These are phyloP conservation scores for Intellagama lesueurii DNA, from an alignment of 2,797 vertebrate genomes.

Conservation along the genomic window DNA sequence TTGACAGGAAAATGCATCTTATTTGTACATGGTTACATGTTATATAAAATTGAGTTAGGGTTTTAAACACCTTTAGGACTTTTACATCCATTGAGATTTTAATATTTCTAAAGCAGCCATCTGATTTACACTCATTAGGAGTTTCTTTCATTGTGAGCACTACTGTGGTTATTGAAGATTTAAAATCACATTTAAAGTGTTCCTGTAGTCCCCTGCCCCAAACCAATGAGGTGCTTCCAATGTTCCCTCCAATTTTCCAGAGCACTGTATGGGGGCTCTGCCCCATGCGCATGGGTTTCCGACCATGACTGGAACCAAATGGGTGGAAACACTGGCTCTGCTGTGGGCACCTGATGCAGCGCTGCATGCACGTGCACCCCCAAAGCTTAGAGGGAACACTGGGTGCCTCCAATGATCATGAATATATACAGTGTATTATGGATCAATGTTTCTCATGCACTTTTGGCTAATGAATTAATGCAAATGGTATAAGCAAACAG, in stretches of 20 bases:
- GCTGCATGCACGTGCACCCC: no score
- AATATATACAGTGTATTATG: slow-evolving; percentile 64
- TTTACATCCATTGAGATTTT: slow-evolving; percentile 81
- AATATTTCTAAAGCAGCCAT: slow-evolving; percentile 81
- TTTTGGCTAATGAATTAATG: slow-evolving; percentile 60
- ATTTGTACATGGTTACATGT: slow-evolving; percentile 26
- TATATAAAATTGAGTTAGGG: neutral
- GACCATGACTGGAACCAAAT: no score
- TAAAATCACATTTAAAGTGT: slow-evolving; percentile 78
- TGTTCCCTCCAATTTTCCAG: no score
- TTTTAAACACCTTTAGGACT: slow-evolving; percentile 76
- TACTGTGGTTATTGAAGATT: slow-evolving; percentile 75
- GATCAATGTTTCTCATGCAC: slow-evolving; percentile 58
- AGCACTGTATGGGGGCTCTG: no score
- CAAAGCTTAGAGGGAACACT: no score
- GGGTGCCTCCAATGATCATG: slow-evolving; percentile 67
- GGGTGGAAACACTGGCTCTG: no score
- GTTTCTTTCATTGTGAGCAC: slow-evolving; percentile 55
- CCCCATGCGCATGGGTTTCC: no score
- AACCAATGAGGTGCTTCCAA: slow-evolving; percentile 28
- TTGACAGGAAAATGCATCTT: slow-evolving; percentile 73
- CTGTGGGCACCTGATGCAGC: no score
- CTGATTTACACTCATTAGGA: slow-evolving; percentile 72
- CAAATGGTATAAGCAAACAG: slow-evolving; percentile 49
- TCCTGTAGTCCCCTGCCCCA: slow-evolving; percentile 69